Conservation (phyloP, 2,113 vertebrate genomes). For the Apteryx mantelli region DNA sequence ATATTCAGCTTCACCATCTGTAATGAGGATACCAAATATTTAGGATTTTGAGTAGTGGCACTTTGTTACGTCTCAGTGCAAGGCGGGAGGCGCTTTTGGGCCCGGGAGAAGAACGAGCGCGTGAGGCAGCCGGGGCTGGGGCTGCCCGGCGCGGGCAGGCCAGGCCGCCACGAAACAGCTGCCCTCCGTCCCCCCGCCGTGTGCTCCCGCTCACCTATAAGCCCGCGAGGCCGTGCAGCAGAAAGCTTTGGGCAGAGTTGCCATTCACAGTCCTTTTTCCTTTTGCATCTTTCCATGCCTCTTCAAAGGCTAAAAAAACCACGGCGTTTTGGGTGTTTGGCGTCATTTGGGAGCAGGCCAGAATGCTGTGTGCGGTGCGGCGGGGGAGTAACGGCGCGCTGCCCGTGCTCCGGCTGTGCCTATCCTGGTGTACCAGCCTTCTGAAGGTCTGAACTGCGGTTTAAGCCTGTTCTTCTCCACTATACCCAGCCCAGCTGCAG, state of each 20-base stretch:
- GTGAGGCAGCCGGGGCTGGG: too few relatives aligned
- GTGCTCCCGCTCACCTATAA: neutral
- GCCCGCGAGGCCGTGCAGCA: neutral
- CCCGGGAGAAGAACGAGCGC: neutral
- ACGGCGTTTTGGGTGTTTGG: too few relatives aligned
- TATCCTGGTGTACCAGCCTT: neutral
- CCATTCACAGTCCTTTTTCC: too few relatives aligned
- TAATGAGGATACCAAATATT: too few relatives aligned
- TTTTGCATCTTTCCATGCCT: too few relatives aligned
- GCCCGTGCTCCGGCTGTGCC: neutral
- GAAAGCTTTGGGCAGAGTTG: too few relatives aligned
- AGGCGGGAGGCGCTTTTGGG: neutral
- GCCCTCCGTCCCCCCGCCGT: neutral
- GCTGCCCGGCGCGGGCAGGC: neutral
- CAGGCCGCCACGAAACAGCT: fast-evolving
- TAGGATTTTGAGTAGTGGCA: neutral
- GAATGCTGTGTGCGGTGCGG: too few relatives aligned
- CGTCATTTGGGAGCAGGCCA: too few relatives aligned
- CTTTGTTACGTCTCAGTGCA: neutral
- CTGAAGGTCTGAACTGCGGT: neutral
- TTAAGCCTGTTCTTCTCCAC: neutral
- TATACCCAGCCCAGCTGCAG: neutral
- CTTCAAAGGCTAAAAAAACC: too few relatives aligned
- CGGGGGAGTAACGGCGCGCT: neutral
- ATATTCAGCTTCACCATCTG: too few relatives aligned